A percentile compares a stretch with the other conserved stretches of the same genome.
Conservation (phyloP, 2,888 invertebrate genomes). For the Lasius fuliginosus region DNA sequence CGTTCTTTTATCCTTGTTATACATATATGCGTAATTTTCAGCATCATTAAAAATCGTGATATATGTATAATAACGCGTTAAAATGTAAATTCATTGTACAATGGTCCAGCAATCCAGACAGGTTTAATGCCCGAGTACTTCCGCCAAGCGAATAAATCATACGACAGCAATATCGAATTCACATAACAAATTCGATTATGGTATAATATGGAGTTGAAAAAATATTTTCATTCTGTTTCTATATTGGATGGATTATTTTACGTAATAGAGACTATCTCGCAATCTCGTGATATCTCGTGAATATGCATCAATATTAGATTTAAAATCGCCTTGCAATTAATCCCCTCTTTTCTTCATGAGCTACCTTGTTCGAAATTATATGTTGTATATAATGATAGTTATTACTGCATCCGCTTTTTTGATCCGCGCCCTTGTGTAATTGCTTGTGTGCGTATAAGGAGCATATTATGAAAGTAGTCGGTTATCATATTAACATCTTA, state of each 20-base stretch:
- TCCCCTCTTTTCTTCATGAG: background rate
- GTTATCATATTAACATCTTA: constrained; percentile 35
- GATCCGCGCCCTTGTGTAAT: constrained; percentile 37
- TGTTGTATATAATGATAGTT: constrained; percentile 49
- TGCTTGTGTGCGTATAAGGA: background rate
- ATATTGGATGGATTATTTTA: constrained; percentile 29
- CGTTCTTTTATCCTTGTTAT: constrained; percentile 16
- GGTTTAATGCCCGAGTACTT: constrained; percentile 53
- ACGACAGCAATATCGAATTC: constrained; percentile 39
- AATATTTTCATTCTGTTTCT: constrained; percentile 26
- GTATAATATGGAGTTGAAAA: constrained; percentile 37
- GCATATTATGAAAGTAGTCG: constrained; percentile 3
- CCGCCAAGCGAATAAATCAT: constrained; percentile 51
- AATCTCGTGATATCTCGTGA: constrained; percentile 26
- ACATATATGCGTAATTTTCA: constrained; percentile 20
- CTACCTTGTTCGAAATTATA: constrained; percentile 41
- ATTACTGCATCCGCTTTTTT: constrained; percentile 26
- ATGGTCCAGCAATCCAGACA: constrained; percentile 43
- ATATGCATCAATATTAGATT: constrained; percentile 13
- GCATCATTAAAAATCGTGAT: constrained; percentile 46
- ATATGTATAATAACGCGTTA: constrained; percentile 53
- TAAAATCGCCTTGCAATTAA: constrained; percentile 6
- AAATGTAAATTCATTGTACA: constrained; percentile 54
- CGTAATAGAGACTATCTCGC: constrained; percentile 20
- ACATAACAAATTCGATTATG: constrained; percentile 50